Base-by-base conservation (phyloP, 2,888 invertebrate genomes). In the Calliphora vomitoria region DNA sequence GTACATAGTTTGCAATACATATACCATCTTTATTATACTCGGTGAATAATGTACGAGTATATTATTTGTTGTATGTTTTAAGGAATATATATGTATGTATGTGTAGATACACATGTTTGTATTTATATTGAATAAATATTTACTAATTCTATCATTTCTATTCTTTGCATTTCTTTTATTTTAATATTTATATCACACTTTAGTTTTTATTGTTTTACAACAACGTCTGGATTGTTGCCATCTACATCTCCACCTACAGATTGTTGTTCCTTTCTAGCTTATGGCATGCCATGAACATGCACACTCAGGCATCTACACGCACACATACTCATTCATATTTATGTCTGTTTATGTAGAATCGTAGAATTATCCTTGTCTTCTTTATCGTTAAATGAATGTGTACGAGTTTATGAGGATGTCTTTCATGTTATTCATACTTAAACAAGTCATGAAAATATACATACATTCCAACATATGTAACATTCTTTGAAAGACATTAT, bases 161-260 rank as follows among this genome's bases (percentile, higher is more conserved):
- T 84, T 79, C 18, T 79, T 47, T 20, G 18, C 8, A 10, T 20
- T 31, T 64, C 11, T 53, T n/a, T 31, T 44, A 10, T 44, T 60
- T 31, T 20, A 38, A 25, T 84, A 68, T 74, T 80, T 68, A 74
- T 68, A 80, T 85, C 74, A 85, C 84, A 85, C 84, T 85, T 85
- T 76, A 53, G 50, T 80, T 62, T 60, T 68, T 74, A 68, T 79
- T 41, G 60, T 31, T 50, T 31, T 10, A 74, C 38, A 53, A 68
- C 38, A 69, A 68, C 44, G 82, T 83, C 69, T 71, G 53, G 13
- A 76, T 76, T n/a, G 47, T 68, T 69, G 76, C 50, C 76, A 74
- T 64, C 18, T n/a, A 44, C 11, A 44, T 25, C 8, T 41, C 53
- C 13, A n/a, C 31, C 44, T 18, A 1, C 13, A 38, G 4, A 3